phyloP scores from a whole-genome alignment of 30 jellyfish, hydroid and myxozoan species.

The Pelagia noctiluca region DNA sequence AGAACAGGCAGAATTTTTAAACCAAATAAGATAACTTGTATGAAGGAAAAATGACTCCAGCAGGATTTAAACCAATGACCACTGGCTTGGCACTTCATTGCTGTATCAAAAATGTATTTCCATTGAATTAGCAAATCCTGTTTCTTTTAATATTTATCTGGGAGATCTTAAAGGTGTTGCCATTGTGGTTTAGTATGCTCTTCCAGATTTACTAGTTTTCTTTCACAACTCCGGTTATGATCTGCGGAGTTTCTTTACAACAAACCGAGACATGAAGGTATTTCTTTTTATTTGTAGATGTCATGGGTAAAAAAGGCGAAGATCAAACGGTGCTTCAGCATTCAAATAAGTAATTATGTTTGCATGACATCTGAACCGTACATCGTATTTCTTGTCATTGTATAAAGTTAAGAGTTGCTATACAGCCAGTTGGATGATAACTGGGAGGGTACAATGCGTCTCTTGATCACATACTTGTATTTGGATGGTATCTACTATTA shows the following conservation, averaged over 20 bases:
- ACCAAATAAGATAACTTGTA: no score
- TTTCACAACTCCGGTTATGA: not conserved
- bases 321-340: slow-evolving; percentile 67
- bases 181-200: no score
- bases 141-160: no score
- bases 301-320: slow-evolving; percentile 58
- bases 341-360: slow-evolving; percentile 47
- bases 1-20: no score
- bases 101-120: no score
- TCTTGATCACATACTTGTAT: not conserved
- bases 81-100: no score
- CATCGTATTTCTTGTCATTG: not conserved
- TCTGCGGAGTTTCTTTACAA: not conserved
- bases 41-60: no score
- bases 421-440: not conserved
- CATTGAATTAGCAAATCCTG: no score
- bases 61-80: no score
- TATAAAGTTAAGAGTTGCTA: not conserved
- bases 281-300: slow-evolving; percentile 32
- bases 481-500: no score
- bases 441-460: not conserved
- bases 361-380: not conserved
- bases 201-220: no score
- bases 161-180: no score
- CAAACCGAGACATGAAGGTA: not conserved